phyloP scores from a whole-genome alignment of 92 coral and sea anemone species.

The Siderastrea siderea region DNA sequence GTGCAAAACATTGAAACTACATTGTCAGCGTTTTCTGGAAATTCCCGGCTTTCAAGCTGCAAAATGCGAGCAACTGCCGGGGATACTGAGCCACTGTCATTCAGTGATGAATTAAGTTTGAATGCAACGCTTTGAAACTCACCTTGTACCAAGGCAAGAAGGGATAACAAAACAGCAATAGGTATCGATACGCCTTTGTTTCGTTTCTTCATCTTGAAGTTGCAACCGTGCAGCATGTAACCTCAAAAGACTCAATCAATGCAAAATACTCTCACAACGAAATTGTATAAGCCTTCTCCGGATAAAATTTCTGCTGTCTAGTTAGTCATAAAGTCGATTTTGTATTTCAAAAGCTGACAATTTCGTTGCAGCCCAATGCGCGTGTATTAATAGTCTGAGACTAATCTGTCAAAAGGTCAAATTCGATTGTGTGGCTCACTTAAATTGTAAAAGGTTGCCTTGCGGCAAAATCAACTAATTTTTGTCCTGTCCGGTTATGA shows the following conservation, averaged over 20 bases:
- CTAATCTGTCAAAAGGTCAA: neutral
- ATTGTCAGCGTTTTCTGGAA: neutral
- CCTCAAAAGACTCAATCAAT: neutral
- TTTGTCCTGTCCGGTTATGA: conserved; percentile 2
- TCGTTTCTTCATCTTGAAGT: conserved; percentile 19
- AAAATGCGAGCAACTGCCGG: neutral
- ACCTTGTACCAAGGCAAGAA: conserved; percentile 30
- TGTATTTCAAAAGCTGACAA: neutral
- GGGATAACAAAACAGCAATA: neutral
- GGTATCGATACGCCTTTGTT: neutral
- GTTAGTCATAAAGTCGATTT: conserved; percentile 12
- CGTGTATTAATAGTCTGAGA: neutral
- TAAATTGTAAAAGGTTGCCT: neutral
- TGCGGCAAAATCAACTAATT: neutral
- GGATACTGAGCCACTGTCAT: neutral
- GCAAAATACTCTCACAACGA: neutral
- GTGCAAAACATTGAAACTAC: neutral
- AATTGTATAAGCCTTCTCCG: neutral
- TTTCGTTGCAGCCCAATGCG: conserved; percentile 15
- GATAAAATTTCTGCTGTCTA: neutral
- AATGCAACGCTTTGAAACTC: neutral
- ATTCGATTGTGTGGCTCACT: neutral
- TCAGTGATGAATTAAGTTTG: neutral
- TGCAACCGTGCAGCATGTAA: neutral
- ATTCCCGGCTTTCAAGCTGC: neutral